phyloP scores from a whole-genome alignment of 2,797 vertebrate species.

The Discoglossus pictus region DNA sequence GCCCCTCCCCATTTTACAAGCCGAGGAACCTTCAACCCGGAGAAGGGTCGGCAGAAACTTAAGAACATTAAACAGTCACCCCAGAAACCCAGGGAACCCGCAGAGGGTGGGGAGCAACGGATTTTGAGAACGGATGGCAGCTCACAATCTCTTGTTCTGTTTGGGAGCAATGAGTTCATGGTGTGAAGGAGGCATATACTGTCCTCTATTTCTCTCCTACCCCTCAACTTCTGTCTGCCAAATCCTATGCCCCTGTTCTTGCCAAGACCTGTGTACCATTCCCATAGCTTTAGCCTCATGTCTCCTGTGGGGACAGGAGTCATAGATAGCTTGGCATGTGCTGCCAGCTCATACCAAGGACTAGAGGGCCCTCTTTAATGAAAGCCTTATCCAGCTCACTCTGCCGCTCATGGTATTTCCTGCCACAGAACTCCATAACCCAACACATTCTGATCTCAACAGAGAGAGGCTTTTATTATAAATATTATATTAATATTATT shows the following conservation, averaged over 20 bases:
- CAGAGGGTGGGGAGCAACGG: conserved; percentile 62
- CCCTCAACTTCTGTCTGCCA: conserved; percentile 9
- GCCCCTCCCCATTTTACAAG: conserved; percentile 87
- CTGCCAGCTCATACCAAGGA: conserved; percentile 29
- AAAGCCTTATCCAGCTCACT: conserved; percentile 39
- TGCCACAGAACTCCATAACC: conserved; percentile 25
- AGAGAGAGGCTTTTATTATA: conserved; percentile 49
- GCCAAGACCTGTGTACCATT: conserved; percentile 32
- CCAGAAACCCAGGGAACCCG: conserved; percentile 78
- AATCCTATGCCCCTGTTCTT: conserved; percentile 6
- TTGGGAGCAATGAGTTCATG: conserved; percentile 96
- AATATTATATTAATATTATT: conserved; percentile 45
- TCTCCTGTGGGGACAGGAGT: conserved; percentile 7
- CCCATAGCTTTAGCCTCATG: conserved; percentile 40
- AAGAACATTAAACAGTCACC: conserved; percentile 81
- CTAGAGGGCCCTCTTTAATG: conserved; percentile 29
- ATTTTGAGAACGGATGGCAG: conserved; percentile 58
- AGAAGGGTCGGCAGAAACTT: conserved; percentile 93
- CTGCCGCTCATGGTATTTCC: conserved; percentile 12
- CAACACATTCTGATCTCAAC: conserved; percentile 29
- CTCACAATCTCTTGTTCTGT: conserved; percentile 79
- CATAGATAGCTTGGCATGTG: conserved; percentile 34
- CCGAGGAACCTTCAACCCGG: conserved; percentile 89
- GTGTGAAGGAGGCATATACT: conserved; percentile 74
- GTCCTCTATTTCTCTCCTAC: conserved; percentile 28